Percentiles rank a stretch among this genome's conserved stretches.
phyloP scores from a whole-genome alignment of 1,140 invertebrate species.

The Pseudoatta argentina region DNA sequence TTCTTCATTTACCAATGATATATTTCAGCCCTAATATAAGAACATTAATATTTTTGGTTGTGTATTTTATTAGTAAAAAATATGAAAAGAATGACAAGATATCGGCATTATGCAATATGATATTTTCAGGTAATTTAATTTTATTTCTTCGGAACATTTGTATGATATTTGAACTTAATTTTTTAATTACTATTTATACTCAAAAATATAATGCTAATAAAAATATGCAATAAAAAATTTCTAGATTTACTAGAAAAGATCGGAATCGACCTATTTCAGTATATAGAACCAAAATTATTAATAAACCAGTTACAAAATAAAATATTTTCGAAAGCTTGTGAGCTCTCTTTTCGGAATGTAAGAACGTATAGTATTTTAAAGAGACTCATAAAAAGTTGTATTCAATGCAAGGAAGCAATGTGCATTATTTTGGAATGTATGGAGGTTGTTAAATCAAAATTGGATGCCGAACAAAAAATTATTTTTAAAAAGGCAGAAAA shows the following conservation, averaged over 20 bases:
- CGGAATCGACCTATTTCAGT: slow-evolving; percentile 71
- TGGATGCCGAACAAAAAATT: slow-evolving; percentile 69
- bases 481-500: slow-evolving; percentile 70
- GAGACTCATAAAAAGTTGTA: slow-evolving; percentile 61
- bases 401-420: slow-evolving; percentile 44
- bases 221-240: slow-evolving; percentile 37
- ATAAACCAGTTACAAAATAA: slow-evolving; percentile 67
- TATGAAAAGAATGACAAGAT: slow-evolving; percentile 64
- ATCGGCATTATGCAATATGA: slow-evolving; percentile 69
- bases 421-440: slow-evolving; percentile 72
- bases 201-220: slow-evolving; percentile 6
- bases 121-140: slow-evolving; percentile 75
- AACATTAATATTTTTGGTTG: slow-evolving; percentile 72
- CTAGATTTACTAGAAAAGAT: slow-evolving; percentile 71
- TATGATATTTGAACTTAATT: not conserved
- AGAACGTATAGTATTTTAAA: slow-evolving; percentile 66
- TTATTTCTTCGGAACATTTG: slow-evolving; percentile 4
- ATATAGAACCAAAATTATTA: slow-evolving; percentile 67
- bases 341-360: slow-evolving; percentile 67
- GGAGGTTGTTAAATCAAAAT: slow-evolving; percentile 69
- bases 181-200: not conserved
- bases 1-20: slow-evolving; percentile 74
- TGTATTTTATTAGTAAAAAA: slow-evolving; percentile 76
- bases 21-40: slow-evolving; percentile 72
- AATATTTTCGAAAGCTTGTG: slow-evolving; percentile 66